Evolutionary conservation across 1,140 invertebrate genomes (phyloP), one percentile per base, ranked within the genome.

Genomic region (Drosophila varians): DNA sequence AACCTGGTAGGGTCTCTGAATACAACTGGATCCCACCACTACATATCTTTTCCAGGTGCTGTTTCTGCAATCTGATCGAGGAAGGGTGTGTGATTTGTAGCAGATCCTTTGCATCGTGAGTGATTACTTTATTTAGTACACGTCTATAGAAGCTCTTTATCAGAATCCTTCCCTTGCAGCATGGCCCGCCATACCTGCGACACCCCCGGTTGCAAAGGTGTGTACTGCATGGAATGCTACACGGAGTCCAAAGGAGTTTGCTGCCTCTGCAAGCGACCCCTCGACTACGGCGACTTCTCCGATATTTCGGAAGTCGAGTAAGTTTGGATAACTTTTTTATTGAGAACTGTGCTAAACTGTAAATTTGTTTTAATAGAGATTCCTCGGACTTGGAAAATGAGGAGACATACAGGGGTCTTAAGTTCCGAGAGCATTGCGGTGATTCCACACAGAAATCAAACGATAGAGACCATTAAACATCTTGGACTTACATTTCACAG

Each of bases 221-320:
- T 95, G 0, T 98, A 94, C 82, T 97, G 96, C 74, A 51, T 90
- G 0, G 91, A 93, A 8, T 98, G 97, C 83, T 97, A 94, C 77
- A 80, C 89, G 0, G 95, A 96, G 73, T 92, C 97, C 2, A 93
- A 94, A 7, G 94, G 95, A 68, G 72, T 94, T 0, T 98, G 96
- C 77, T 95, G 95, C 0, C 92, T 96, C 9, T 97, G 96, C 69
- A 91, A 94, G 47, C 93, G 93, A 1, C 95, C 96, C 0, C 92
- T 95, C 1, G 95, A 96, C 12, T 96, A 96, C 77, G 95, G 94
- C 5, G 95, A 96, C 79, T 72, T 93, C 0, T 95, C 95, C 11
- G 96, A 97, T 71, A 90, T 95, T 5, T 96, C 95, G 68, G 94
- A 96, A 83, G 96, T 96, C 91, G 93, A 91, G 95, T 96, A 55